Base-by-base conservation (phyloP, 2,113 vertebrate species). In the Pituophis catenifer region DNA sequence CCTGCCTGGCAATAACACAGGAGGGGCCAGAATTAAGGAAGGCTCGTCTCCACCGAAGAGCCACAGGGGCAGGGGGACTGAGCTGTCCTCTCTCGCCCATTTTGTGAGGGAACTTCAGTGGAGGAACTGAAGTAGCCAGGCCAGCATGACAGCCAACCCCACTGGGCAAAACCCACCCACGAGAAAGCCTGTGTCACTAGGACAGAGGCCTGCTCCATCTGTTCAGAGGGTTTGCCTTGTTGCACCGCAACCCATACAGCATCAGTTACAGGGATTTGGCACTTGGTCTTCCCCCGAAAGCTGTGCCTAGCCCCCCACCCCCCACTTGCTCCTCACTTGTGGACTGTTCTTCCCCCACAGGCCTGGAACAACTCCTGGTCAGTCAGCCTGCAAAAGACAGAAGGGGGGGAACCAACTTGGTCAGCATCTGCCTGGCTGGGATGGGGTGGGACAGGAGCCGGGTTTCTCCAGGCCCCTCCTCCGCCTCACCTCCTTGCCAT, bases 321-420 rank as follows among this genome's bases (percentile, higher is more conserved):
- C 29, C 8, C 2, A 6, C 24, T 58, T 8, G n/a, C 52, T 58
- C 95, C 99, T 98, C 96, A 99, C 99, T 99, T 99, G 97, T 99
- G 99, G 24, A 99, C 99, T 0, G 99, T 99, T 65, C 99, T 98
- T 38, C 99, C 99, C 86, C 99, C 98, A 1, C 99, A 99, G 0
- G 92, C 98, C 92, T 96, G 98, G 92, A 99, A 93, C 26, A 99
- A 97, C 48, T 99, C 98, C 54, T 98, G 96, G 0, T 99, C 99
- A 0, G 98, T 98, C 57, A 99, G 95, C 92, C 98, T 99, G 95
- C 0, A 11, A 75, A 54, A 86, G 5, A 23, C 9, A 48, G 57
- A 0, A 5, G 33, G 15, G 26, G 54, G 23, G 5, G 23, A 29
- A 29, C 62, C 44, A 2, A 3, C 8, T 17, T 81, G 33, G 2